Evolutionary conservation across 2,797 vertebrate genomes (phyloP), one percentile per base, ranked within the genome.

Genomic region (Sebastiscus albofasciatus): DNA sequence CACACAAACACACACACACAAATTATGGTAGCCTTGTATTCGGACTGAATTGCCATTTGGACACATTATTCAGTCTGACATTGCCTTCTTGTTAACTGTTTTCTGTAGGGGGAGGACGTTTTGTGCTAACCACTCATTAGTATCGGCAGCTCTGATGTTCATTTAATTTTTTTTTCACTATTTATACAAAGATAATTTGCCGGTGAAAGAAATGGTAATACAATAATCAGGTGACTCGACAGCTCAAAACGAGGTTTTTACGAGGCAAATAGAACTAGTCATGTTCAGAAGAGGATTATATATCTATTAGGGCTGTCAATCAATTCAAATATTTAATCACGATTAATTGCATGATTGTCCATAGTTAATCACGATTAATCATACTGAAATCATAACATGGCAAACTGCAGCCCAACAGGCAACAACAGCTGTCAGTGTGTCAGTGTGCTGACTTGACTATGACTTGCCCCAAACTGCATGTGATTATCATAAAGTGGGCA

Each of bases 91-190:
- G 8, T 61, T 69, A 24, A 76, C 26, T 0, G 2, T 54, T 69
- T 36, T 54, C 14, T 70, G 12, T 4, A 36, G 52, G 6, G n/a
- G 14, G 58, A 69, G 33, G 33, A 33, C 4, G 54, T 33, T 61
- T 65, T 74, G 36, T 58, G 29, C 22, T 22, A 65, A 24, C 14
- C 3, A 7, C 65, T 79, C 31, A 72, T 76, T 79, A 69, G 24
- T 52, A 66, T 72, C 0, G 0, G 3, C 27, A n/a, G 24, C 52
- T n/a, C 13, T 26, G 60, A 54, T 49, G 26, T 65, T 13, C 22
- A 75, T 72, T n/a, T 52, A 39, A 18, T 42, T 1, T 42, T 42
- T 42, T 42, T 42, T 7, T 7, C 39, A 11, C 10, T 66, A 46
- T 75, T 55, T 22, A 26, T 62, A 22, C 33, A 49, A 24, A 54